Conservation (phyloP, 1,140 invertebrate genomes). For the Odontomachus brunneus region DNA sequence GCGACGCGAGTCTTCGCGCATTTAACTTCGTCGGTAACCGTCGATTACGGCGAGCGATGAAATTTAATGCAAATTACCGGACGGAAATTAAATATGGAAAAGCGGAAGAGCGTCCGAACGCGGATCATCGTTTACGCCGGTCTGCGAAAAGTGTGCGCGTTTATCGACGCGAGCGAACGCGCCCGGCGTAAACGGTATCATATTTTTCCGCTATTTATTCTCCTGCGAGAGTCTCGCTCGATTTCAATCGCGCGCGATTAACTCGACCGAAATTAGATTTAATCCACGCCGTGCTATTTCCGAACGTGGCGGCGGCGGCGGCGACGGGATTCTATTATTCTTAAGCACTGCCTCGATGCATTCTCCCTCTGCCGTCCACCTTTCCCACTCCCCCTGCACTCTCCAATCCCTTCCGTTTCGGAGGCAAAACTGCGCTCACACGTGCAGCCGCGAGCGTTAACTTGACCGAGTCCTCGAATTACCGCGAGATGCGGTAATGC, state of each 20-base stretch:
- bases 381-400: too few relatives aligned
- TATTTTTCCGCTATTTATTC: not conserved
- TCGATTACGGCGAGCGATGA: constrained; percentile 13
- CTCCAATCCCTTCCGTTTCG: too few relatives aligned
- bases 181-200: constrained; percentile 22
- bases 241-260: constrained; percentile 44
- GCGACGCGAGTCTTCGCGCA: not conserved
- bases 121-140: not conserved
- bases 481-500: not conserved
- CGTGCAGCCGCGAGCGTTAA: not conserved
- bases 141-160: constrained; percentile 1
- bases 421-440: not conserved
- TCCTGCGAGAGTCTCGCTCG: constrained; percentile 1
- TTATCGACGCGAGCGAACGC: not conserved
- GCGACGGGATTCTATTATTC: constrained; percentile 14
- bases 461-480: constrained; percentile 42
- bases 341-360: constrained; percentile 9
- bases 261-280: constrained; percentile 47
- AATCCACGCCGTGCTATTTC: constrained; percentile 20
- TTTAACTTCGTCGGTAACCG: not conserved
- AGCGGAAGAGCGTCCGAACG: not conserved
- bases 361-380: not conserved
- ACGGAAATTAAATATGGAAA: constrained; percentile 17
- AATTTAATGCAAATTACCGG: constrained; percentile 40
- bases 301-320: not conserved